These are phyloP conservation scores for Ectemnius cavifrons DNA, from an alignment of 2,888 invertebrate genomes.

Conservation along the genomic window DNA sequence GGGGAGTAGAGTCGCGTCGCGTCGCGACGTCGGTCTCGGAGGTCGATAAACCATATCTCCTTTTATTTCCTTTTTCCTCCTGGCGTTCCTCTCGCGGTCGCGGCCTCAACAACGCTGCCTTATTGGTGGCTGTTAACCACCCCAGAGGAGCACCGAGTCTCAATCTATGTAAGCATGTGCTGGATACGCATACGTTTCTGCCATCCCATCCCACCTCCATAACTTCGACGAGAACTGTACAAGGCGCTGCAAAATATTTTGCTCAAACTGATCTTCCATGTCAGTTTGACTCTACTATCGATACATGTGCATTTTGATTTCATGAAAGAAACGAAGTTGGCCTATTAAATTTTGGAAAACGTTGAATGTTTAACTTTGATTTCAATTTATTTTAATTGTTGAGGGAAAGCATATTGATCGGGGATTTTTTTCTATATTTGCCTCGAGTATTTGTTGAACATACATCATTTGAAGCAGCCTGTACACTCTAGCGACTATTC, in stretches of 20 bases:
- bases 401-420: too few species aligned
- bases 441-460: too few species aligned
- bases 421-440: too few species aligned
- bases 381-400: too few species aligned
- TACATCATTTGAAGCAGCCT: too few species aligned
- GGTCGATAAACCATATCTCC: slow-evolving; percentile 52
- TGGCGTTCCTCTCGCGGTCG: slow-evolving; percentile 16
- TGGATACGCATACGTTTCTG: background rate
- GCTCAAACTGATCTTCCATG: too few species aligned
- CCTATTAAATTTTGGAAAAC: too few species aligned
- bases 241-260: too few species aligned
- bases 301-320: too few species aligned
- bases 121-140: slow-evolving; percentile 54
- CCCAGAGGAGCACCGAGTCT: slow-evolving; percentile 21
- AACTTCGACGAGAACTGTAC: too few species aligned
- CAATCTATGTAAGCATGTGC: background rate
- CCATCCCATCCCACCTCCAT: background rate
- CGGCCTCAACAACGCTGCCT: slow-evolving; percentile 42
- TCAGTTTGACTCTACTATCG: background rate
- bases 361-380: too few species aligned
- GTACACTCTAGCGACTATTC: background rate
- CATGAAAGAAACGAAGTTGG: too few species aligned
- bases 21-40: slow-evolving; percentile 26
- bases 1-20: slow-evolving; percentile 5
- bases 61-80: slow-evolving; percentile 38